A percentile compares a stretch with the other conserved stretches of the same genome.
These are phyloP conservation scores for Pipra filicauda DNA, from an alignment of 2,113 vertebrate genomes.

Conservation along the genomic window DNA sequence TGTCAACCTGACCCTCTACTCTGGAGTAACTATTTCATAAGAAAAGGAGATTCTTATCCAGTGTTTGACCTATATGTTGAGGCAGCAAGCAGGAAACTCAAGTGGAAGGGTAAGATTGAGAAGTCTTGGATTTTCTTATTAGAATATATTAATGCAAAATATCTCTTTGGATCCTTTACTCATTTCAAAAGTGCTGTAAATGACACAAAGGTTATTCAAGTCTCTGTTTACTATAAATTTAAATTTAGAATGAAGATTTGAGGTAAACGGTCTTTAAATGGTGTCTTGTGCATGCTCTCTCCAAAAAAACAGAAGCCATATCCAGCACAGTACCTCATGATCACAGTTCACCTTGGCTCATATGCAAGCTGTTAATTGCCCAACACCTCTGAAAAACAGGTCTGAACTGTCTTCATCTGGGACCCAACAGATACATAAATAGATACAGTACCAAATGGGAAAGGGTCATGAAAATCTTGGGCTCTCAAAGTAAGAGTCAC, in stretches of 20 bases:
- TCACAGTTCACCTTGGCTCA: background rate
- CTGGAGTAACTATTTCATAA: background rate
- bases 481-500: background rate
- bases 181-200: background rate
- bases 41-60: background rate
- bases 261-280: background rate
- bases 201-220: background rate
- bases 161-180: background rate
- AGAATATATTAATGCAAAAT: background rate
- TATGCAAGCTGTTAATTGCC: background rate
- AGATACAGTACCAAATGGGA: background rate
- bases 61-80: background rate
- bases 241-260: background rate
- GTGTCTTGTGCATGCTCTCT: fast-evolving
- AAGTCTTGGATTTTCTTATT: background rate
- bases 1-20: background rate
- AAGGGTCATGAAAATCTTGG: background rate
- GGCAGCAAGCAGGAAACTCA: background rate
- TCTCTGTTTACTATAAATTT: background rate
- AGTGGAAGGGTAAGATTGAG: background rate
- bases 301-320: background rate
- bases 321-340: background rate
- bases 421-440: background rate
- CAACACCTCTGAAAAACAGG: background rate
- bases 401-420: background rate